A percentile compares a stretch with the other conserved stretches of the same genome.
Evolutionary conservation across 2,797 vertebrate species (phyloP).

Genomic region (Acomys russatus): DNA sequence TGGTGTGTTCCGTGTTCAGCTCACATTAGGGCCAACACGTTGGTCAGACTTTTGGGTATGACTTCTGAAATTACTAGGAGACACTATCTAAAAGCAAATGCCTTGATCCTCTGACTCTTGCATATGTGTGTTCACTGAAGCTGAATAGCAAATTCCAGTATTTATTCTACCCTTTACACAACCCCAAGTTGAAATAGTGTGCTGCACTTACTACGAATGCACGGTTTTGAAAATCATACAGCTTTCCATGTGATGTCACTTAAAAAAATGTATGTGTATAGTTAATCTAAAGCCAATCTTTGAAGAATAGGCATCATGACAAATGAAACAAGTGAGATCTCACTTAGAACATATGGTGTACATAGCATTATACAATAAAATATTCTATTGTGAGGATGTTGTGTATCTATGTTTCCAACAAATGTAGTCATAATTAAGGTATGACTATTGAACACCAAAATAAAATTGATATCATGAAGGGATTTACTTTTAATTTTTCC

Average conservation of each 20-base stretch:
- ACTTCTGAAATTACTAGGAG: not conserved
- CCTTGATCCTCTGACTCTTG: not conserved
- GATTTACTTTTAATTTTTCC: not conserved
- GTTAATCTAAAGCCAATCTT: not conserved
- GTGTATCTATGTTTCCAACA: not conserved
- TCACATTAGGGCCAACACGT: not conserved
- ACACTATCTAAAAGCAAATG: not conserved
- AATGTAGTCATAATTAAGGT: not conserved
- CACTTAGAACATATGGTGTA: not conserved
- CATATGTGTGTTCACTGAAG: not conserved
- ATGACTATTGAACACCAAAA: not conserved
- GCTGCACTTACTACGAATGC: not conserved
- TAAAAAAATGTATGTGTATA: not conserved
- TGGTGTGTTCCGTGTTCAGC: not conserved
- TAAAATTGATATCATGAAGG: not conserved
- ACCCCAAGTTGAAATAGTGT: accelerated
- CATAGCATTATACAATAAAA: not conserved
- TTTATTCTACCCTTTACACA: not conserved
- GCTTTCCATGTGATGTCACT: not conserved
- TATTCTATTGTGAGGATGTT: not conserved
- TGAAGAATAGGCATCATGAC: not conserved
- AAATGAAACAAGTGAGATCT: not conserved
- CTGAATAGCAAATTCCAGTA: not conserved
- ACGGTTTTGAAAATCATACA: not conserved
- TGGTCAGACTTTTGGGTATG: not conserved